These are phyloP conservation scores for Pyrrhia umbra DNA, from an alignment of 2,888 invertebrate species.

Conservation along the genomic window DNA sequence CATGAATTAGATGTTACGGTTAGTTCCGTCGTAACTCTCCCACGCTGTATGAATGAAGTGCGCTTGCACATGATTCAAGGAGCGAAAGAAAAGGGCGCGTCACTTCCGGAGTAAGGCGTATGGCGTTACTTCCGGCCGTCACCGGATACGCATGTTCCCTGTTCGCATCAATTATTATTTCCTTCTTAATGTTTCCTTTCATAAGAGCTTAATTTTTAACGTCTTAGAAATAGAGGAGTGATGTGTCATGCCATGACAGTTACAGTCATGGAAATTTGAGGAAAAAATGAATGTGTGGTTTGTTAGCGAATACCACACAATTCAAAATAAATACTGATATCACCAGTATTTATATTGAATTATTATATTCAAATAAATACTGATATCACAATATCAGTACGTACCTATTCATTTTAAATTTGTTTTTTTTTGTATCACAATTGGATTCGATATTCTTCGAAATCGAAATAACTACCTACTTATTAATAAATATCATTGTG, in stretches of 20 bases:
- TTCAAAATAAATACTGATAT: conserved; percentile 2
- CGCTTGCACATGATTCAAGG: conserved; percentile 71
- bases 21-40: conserved; percentile 81
- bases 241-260: conserved; percentile 42
- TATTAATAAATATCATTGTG: conserved; percentile 42
- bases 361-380: no score
- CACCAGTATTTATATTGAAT: no score
- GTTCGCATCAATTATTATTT: conserved; percentile 87
- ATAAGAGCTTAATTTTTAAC: conserved; percentile 67
- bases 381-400: no score
- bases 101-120: conserved; percentile 85
- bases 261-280: conserved; percentile 13
- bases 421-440: no score
- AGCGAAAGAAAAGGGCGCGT: conserved; percentile 86
- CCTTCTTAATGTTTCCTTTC: conserved; percentile 85
- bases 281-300: not conserved
- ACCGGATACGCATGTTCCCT: conserved; percentile 85
- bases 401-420: no score
- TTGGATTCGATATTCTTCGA: conserved; percentile 17
- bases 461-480: conserved; percentile 38
- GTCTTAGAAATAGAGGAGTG: conserved; percentile 54
- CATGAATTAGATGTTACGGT: conserved; percentile 81
- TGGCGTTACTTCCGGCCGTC: conserved; percentile 85
- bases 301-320: no score
- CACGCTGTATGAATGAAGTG: conserved; percentile 83